Base-by-base conservation (phyloP, 92 coral and sea anemone genomes). In the Heliopora coerulea region DNA sequence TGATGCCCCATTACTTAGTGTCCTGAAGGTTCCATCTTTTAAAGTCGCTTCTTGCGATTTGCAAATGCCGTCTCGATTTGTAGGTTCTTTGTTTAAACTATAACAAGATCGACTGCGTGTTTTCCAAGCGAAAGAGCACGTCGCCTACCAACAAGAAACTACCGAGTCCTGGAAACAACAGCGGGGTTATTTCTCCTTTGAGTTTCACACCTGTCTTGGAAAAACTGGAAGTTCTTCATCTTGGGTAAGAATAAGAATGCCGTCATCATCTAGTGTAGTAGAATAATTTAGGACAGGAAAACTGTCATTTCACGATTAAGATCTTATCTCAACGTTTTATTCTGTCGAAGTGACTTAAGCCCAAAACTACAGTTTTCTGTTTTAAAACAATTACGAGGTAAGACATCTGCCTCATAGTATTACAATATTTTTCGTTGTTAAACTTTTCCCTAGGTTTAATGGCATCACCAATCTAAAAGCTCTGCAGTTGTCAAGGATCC, bases 51-150 rank as follows among this genome's bases (percentile, higher is more conserved):
- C n/a, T n/a, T n/a, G n/a, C n/a, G n/a, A n/a, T n/a, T n/a, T n/a
- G n/a, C n/a, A n/a, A n/a, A n/a, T 49, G 8, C 17, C 11, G 20
- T 57, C 56, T 37, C 27, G 14, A 21, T 1, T 44, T 49, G 0
- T 81, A 91, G 97, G 97, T 92, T 19, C 84, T 92, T 15, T 92
- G 97, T 73, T 80, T 92, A 25, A 92, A 92, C 78, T 86, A 89
- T 73, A 92, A 92, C 60, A 96, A 92, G 72, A 87, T 92, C 25
- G 97, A 92, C 34, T 77, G 91, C 63, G 85, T 89, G 52, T 84
- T 90, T 17, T 80, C 96, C 21, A 92, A 87, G 68, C 78, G 88
- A 5, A 91, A 91, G 57, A 86, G 89, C 24, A 79, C 84, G 17
- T 91, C 97, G 57, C 97, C 97, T 28, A 91, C 84, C 19, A 83